Conservation (phyloP, 2,888 invertebrate genomes). For the Cerastis rubricosa region DNA sequence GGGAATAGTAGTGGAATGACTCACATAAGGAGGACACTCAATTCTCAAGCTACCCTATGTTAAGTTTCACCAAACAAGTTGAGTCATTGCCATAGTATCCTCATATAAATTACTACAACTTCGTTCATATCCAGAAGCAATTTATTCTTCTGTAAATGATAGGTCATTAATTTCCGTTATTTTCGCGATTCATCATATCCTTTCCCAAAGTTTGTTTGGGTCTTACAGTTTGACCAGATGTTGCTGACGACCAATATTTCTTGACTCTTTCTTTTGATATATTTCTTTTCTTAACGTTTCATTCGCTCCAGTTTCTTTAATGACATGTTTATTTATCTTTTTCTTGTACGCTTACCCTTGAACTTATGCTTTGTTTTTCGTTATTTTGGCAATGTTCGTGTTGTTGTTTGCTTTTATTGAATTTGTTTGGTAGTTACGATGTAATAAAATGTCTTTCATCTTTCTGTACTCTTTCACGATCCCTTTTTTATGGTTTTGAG, state of each 20-base stretch:
- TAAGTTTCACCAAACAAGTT: not conserved
- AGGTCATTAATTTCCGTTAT: conserved; percentile 13
- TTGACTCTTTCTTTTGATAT: conserved; percentile 37
- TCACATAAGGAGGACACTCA: not conserved
- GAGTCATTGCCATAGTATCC: conserved; percentile 6
- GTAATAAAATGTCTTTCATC: conserved; percentile 31
- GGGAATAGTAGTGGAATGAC: not conserved
- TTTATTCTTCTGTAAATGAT: conserved; percentile 17
- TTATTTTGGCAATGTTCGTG: conserved; percentile 38
- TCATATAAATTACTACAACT: conserved; percentile 3
- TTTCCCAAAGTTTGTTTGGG: conserved; percentile 40
- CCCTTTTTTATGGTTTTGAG: conserved; percentile 14
- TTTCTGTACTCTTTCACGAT: not conserved
- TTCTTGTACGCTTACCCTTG: conserved; percentile 39
- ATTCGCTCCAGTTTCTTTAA: conserved; percentile 33
- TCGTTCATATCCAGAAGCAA: conserved; percentile 28
- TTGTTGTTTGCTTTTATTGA: conserved; percentile 21
- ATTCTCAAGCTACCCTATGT: not conserved
- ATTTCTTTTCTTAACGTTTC: conserved; percentile 26
- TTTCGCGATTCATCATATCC: conserved; percentile 15
- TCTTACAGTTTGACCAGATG: conserved; percentile 36
- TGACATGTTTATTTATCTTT: conserved; percentile 35
- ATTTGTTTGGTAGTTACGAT: conserved; percentile 22
- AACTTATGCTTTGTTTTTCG: conserved; percentile 30
- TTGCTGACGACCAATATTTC: conserved; percentile 35